Base-by-base conservation (phyloP, 1,140 invertebrate species). In the Drosophila nikananu region DNA sequence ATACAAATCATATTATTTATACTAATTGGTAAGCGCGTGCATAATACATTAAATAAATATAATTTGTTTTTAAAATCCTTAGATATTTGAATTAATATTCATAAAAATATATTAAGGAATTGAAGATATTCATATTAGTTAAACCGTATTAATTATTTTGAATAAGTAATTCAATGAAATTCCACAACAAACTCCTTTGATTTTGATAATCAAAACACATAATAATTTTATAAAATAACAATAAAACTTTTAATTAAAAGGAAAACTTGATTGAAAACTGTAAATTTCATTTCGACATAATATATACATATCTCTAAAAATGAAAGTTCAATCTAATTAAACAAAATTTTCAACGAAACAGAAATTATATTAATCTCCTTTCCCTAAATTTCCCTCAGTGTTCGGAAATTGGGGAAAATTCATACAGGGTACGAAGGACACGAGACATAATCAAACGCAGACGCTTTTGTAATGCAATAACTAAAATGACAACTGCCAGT, bases 401-500 rank as follows among this genome's bases (percentile, higher is more conserved):
- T 17, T 17, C 41, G 27, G 60, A 65, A 57, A 59, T 67, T 42
- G n/a, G 27, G 30, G 35, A 41, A 63, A 46, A 72, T 35, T 30
- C 44, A 48, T 61, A 42, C 58, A 49, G 52, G 80, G 83, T 87
- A 74, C 67, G 55, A 55, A 65, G 44, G 63, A 89, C 84, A 87
- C 72, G 81, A 61, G 63, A 81, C 86, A 87, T 83, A 87, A 87
- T 87, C 83, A 89, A 89, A 87, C 74, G 86, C 84, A 89, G 86
- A 72, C 74, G 60, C 77, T 65, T 65, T 80, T 84, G 84, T 89
- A 89, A 89, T 79, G 84, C 84, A 87, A 87, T 87, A 89, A 87
- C 84, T 87, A 89, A 87, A 87, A 87, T 89, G 84, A 87, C 84
- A 87, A 78, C 81, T 77, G 58, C 71, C 80, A 77, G 67, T 76